Conservation (phyloP, 2,888 invertebrate species). For the Epinotia ramella region DNA sequence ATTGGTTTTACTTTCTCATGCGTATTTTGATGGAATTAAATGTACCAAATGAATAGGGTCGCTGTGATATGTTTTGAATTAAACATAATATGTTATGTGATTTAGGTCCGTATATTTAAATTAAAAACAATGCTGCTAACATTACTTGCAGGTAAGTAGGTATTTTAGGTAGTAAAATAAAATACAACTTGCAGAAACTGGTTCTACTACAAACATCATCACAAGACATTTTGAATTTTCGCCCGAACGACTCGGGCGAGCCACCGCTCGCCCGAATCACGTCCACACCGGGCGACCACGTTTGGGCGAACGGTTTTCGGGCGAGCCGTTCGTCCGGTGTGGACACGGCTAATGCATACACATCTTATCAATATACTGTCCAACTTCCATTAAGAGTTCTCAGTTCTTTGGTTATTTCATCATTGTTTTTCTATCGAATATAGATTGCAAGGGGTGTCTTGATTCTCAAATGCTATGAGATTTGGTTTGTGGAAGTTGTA, state of each 20-base stretch:
- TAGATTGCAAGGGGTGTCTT: neutral
- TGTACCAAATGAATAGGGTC: constrained; percentile 52
- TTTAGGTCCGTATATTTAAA: constrained; percentile 43
- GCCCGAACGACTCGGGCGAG: too few species aligned
- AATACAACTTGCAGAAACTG: constrained; percentile 16
- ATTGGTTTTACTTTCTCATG: constrained; percentile 1
- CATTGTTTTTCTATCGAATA: neutral
- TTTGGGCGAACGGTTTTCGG: too few species aligned
- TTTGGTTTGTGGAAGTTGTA: neutral
- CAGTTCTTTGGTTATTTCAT: neutral
- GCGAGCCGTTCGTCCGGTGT: too few species aligned
- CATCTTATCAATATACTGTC: neutral
- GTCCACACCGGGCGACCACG: too few species aligned
- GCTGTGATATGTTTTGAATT: constrained; percentile 68
- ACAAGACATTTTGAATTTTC: constrained; percentile 6
- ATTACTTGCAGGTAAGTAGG: constrained; percentile 47
- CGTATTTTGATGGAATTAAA: constrained; percentile 21
- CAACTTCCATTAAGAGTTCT: neutral
- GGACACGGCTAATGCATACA: too few species aligned
- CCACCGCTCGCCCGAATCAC: too few species aligned
- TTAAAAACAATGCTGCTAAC: constrained; percentile 43
- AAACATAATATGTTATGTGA: constrained; percentile 50
- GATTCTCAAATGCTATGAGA: neutral
- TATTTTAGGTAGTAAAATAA: constrained; percentile 44
- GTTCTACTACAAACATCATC: constrained; percentile 20